These are phyloP conservation scores for Chironomus tepperi DNA, from an alignment of 1,140 invertebrate species.

Conservation along the genomic window DNA sequence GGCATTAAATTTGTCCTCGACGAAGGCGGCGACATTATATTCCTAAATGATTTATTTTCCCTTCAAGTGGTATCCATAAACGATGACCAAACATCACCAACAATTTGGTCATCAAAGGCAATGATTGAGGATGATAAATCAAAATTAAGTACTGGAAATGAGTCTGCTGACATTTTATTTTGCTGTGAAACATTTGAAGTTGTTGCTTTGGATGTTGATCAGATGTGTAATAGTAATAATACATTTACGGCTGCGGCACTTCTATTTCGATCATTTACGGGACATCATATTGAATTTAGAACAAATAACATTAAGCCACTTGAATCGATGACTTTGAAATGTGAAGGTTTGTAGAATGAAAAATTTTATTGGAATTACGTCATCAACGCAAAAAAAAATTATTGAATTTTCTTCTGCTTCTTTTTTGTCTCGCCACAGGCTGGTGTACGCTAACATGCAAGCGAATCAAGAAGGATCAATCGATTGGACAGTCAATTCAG, in stretches of 20 bases:
- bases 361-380: not conserved
- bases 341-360: not conserved
- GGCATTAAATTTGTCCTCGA: slow-evolving; percentile 53
- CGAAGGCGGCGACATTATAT: slow-evolving; percentile 55
- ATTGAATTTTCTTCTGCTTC: slow-evolving; percentile 21
- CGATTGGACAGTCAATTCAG: slow-evolving; percentile 40
- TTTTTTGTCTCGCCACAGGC: slow-evolving; percentile 41
- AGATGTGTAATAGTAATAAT: not conserved
- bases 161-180: slow-evolving; percentile 46
- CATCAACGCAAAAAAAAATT: not conserved
- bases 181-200: slow-evolving; percentile 58
- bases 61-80: slow-evolving; percentile 26
- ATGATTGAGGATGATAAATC: slow-evolving; percentile 45
- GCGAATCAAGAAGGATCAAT: slow-evolving; percentile 41
- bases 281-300: slow-evolving; percentile 56
- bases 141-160: slow-evolving; percentile 34
- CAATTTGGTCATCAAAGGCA: slow-evolving; percentile 7
- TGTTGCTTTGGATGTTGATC: slow-evolving; percentile 30
- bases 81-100: slow-evolving; percentile 13
- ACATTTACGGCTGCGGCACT: slow-evolving; percentile 38
- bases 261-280: slow-evolving; percentile 52
- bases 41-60: slow-evolving; percentile 43
- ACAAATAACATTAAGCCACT: slow-evolving; percentile 36
- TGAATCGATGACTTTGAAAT: not conserved
- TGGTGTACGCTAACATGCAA: slow-evolving; percentile 56